Base-by-base conservation (phyloP, 2,797 vertebrate genomes). In the Paguma larvata region DNA sequence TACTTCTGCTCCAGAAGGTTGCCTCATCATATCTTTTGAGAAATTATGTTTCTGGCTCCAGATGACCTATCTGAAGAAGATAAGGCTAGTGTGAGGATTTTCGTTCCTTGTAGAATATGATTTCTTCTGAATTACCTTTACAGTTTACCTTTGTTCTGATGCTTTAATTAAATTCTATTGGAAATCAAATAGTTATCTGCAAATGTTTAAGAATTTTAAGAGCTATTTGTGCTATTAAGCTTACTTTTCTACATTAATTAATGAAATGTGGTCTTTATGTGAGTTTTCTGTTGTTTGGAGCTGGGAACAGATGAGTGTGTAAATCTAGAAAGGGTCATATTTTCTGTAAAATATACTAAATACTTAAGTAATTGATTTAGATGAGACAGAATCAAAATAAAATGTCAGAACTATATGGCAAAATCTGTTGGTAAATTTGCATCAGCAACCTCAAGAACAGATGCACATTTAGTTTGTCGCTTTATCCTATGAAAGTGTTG, bases 301-400 rank as follows among this genome's bases (percentile, higher is more conserved):
- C 56, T 56, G 18, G 23, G 30, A 83, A 70, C 15, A 32, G 67
- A 62, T 88, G 6, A 68, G 38, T 3, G 10, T 82, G 10, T 93
- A 78, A 89, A 88, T 72, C 19, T 85, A 65, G 2, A 15, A 93
- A 75, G 85, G 18, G 13, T 30, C 41, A 56, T 68, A 48, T 62
- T 51, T 83, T 83, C 38, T 93, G 32, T 48, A 83, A 87, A 68
- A 75, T 68, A 79, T 18, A 32, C 19, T 9, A 38, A 2, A 79
- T 48, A 14, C 44, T 62, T 56, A 56, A 84, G 59, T 32, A 59
- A 84, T 46, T 78, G 51, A 70, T 68, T 89, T 79, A 41, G 23
- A 89, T 53, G 62, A 93, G 30, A 11, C 12, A 59, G 46, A 70
- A 41, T 95, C 38, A 95, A 92, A 85, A 73, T 67, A 80, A 90